Percentiles rank a stretch among this genome's conserved stretches.
Evolutionary conservation across 2,888 invertebrate species (phyloP).

Genomic region (Antheraea assamensis): DNA sequence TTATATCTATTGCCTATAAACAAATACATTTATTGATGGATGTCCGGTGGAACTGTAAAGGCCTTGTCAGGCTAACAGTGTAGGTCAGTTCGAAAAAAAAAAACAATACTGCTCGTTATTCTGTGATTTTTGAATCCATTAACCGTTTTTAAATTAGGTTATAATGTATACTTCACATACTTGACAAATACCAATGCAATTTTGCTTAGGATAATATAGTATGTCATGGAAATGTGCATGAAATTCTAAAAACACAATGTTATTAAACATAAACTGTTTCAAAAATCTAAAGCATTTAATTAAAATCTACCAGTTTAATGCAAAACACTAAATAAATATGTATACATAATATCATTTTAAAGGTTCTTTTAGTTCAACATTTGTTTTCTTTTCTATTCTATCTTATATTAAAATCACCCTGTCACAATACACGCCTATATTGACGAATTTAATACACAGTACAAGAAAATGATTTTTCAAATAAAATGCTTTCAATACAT

Average conservation of each 20-base stretch:
- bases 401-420: conserved; percentile 80
- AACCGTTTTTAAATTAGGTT: neutral
- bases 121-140: neutral
- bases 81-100: too few relatives aligned
- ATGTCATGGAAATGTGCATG: neutral
- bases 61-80: too few relatives aligned
- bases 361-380: conserved; percentile 26
- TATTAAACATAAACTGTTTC: neutral
- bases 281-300: neutral
- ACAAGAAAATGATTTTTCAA: conserved; percentile 38
- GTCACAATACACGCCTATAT: conserved; percentile 48
- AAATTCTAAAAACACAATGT: neutral
- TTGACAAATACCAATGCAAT: neutral
- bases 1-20: too few relatives aligned
- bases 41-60: too few relatives aligned
- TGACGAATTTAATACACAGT: conserved; percentile 14
- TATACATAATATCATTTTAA: neutral
- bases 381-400: conserved; percentile 69
- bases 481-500: neutral
- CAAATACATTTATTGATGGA: neutral
- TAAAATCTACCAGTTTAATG: neutral
- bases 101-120: neutral
- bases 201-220: neutral
- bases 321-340: neutral
- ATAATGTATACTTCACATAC: neutral